Percentiles rank a stretch among this genome's conserved stretches.
Conservation (phyloP, 2,113 vertebrate species). For the Grus americana region DNA sequence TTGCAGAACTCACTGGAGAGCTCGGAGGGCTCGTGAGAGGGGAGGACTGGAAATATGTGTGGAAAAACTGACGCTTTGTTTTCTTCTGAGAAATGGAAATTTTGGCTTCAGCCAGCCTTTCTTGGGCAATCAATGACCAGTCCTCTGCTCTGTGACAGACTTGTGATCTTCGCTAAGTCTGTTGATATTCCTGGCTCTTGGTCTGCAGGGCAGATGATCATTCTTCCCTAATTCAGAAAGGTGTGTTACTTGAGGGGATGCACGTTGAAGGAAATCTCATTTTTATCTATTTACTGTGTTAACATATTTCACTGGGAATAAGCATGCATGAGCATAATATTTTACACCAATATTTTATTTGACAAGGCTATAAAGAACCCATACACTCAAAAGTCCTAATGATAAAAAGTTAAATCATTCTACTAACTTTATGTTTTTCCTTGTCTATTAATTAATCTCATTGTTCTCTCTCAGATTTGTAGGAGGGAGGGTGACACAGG, state of each 20-base stretch:
- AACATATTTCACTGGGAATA: background rate
- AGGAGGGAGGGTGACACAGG: background rate
- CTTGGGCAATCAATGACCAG: background rate
- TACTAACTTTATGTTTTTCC: background rate
- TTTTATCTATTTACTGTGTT: background rate
- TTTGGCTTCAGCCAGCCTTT: background rate
- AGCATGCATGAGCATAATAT: background rate
- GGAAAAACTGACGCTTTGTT: conserved; percentile 2
- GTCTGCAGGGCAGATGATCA: background rate
- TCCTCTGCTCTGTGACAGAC: background rate
- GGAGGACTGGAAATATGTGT: background rate
- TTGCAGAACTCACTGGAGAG: background rate
- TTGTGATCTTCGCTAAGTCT: background rate
- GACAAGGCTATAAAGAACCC: background rate
- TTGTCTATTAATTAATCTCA: background rate
- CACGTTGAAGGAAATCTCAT: background rate
- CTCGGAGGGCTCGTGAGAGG: accelerated
- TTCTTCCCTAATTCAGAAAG: background rate
- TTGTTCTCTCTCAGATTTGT: background rate
- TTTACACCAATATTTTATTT: background rate
- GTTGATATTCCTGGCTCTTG: background rate
- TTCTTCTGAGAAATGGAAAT: background rate
- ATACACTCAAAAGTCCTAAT: background rate
- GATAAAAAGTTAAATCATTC: accelerated
- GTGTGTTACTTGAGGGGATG: background rate